phyloP scores from a whole-genome alignment of 2,888 invertebrate genomes.

The Dinocampus coccinellae region DNA sequence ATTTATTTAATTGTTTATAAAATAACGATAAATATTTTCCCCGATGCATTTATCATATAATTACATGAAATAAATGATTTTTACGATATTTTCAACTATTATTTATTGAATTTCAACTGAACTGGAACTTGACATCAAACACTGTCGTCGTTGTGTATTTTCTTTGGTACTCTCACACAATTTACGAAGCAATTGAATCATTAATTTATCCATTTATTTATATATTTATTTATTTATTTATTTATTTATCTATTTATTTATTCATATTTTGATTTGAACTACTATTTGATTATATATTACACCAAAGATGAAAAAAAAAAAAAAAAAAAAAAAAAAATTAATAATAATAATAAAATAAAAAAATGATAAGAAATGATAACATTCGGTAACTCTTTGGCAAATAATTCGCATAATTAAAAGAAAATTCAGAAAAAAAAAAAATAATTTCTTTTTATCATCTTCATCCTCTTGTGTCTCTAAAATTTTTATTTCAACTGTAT shows the following conservation, averaged over 20 bases:
- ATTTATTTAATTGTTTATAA: too few species aligned
- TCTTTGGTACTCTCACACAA: slow-evolving; percentile 34
- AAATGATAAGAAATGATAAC: slow-evolving; percentile 8
- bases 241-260: not conserved
- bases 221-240: not conserved
- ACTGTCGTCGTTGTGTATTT: not conserved
- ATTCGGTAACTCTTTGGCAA: slow-evolving; percentile 44
- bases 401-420: slow-evolving; percentile 21
- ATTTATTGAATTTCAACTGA: too few species aligned
- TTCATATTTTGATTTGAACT: too few species aligned
- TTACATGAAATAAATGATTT: too few species aligned
- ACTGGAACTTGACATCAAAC: too few species aligned
- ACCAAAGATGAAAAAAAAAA: too few species aligned
- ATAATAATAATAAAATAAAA: not conserved
- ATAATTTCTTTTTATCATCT: not conserved
- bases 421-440: too few species aligned
- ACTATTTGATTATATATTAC: not conserved
- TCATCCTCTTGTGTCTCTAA: not conserved
- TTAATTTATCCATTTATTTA: not conserved
- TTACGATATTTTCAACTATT: too few species aligned
- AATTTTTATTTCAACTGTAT: slow-evolving; percentile 25
- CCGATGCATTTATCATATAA: too few species aligned
- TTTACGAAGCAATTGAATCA: slow-evolving; percentile 22
- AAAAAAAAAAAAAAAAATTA: slow-evolving; percentile 8
- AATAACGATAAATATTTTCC: too few species aligned